Conservation (phyloP, 2,113 vertebrate genomes). For the Todiramphus saurophagus region DNA sequence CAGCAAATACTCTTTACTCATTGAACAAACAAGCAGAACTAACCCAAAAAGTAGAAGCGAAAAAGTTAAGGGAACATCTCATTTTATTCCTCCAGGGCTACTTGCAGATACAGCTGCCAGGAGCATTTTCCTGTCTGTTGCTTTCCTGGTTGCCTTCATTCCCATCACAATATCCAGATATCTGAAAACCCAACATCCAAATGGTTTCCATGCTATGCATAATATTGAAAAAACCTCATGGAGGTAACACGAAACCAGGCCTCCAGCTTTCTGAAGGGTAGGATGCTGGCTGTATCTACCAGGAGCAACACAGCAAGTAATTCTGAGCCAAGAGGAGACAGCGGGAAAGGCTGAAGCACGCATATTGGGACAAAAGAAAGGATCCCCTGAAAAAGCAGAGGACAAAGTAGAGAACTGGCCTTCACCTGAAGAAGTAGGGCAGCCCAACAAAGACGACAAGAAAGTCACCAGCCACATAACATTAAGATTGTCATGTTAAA, state of each 20-base stretch:
- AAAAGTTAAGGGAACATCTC: not conserved
- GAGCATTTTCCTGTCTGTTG: not conserved
- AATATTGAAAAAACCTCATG: not conserved
- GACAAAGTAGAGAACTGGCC: not conserved
- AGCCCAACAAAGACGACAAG: not conserved
- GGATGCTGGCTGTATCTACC: not conserved
- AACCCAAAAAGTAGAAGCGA: not conserved
- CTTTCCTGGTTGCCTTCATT: not conserved
- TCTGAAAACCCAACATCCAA: not conserved
- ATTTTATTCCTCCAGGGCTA: not conserved
- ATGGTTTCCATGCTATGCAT: not conserved
- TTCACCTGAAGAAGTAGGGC: not conserved
- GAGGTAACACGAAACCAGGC: not conserved
- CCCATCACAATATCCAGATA: not conserved
- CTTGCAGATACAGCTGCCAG: not conserved
- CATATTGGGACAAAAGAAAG: not conserved
- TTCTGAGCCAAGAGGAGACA: not conserved
- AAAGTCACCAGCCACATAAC: not conserved
- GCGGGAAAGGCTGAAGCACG: not conserved
- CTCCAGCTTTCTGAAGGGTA: not conserved
- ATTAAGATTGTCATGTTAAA: not conserved
- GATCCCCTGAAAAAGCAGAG: not conserved
- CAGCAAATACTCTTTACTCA: not conserved
- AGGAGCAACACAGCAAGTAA: not conserved
- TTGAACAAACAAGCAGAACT: not conserved